A percentile compares a stretch with the other conserved stretches of the same genome.
Conservation (phyloP, 2,888 invertebrate species). For the Phania funesta region DNA sequence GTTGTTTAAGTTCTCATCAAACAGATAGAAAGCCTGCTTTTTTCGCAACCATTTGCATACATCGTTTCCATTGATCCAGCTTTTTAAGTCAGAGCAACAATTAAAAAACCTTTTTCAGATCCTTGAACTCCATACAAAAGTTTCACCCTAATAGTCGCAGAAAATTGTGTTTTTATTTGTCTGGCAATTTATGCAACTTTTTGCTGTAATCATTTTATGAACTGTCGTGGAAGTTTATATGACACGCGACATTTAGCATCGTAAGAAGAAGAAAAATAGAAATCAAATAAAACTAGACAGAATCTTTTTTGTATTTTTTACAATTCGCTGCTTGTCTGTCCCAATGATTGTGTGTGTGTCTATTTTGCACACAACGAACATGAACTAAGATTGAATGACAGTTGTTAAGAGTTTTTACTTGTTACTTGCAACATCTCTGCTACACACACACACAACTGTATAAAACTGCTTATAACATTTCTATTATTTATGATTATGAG, state of each 20-base stretch:
- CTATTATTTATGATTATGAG: background rate
- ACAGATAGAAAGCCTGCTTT: too few species aligned
- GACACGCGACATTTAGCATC: slow-evolving; percentile 60
- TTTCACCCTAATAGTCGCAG: background rate
- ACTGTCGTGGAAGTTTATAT: slow-evolving; percentile 50
- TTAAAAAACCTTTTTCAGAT: too few species aligned
- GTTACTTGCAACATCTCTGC: background rate
- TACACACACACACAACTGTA: background rate
- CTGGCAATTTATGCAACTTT: slow-evolving; percentile 37
- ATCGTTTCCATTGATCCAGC: too few species aligned
- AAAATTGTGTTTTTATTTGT: slow-evolving; percentile 27
- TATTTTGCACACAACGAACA: background rate
- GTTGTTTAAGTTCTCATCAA: too few species aligned
- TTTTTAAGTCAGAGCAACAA: too few species aligned
- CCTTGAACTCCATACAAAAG: too few species aligned
- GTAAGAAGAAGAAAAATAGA: slow-evolving; percentile 19
- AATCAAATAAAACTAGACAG: background rate
- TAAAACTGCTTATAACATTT: background rate
- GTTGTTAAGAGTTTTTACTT: slow-evolving; percentile 44
- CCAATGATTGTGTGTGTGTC: slow-evolving; percentile 9
- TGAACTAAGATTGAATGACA: slow-evolving; percentile 43
- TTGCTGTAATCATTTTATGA: slow-evolving; percentile 59
- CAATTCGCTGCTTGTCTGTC: slow-evolving; percentile 31
- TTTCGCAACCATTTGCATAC: too few species aligned
- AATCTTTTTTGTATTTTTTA: slow-evolving; percentile 4